These are phyloP conservation scores for Idaea dimidiata DNA, from an alignment of 2,888 invertebrate genomes.

Conservation along the genomic window DNA sequence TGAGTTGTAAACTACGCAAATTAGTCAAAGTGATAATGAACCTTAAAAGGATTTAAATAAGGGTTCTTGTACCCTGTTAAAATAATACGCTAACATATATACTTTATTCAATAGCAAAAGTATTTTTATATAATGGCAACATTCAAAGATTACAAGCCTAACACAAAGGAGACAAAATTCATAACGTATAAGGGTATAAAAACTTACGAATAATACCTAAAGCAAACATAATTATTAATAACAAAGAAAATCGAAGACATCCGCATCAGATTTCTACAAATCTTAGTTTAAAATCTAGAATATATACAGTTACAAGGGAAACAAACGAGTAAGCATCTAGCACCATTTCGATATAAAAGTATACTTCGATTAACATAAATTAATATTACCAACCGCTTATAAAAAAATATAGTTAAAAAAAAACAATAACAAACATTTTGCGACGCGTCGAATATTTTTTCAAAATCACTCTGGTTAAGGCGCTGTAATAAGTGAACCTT, in stretches of 20 bases:
- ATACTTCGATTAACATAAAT: slow-evolving; percentile 69
- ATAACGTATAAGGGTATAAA: slow-evolving; percentile 10
- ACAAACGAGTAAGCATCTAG: slow-evolving; percentile 73
- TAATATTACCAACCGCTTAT: slow-evolving; percentile 73
- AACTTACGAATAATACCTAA: neutral
- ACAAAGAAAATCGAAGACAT: slow-evolving; percentile 12
- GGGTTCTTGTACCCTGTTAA: slow-evolving; percentile 62
- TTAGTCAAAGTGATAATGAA: neutral
- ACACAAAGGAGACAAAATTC: slow-evolving; percentile 33
- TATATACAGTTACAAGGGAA: slow-evolving; percentile 65
- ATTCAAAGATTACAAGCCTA: slow-evolving; percentile 49
- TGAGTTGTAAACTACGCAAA: neutral
- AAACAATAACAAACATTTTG: slow-evolving; percentile 60
- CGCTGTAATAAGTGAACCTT: slow-evolving; percentile 42
- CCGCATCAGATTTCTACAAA: slow-evolving; percentile 33
- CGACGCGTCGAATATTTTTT: slow-evolving; percentile 28
- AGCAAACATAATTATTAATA: slow-evolving; percentile 4
- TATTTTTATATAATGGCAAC: slow-evolving; percentile 55
- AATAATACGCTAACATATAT: slow-evolving; percentile 51
- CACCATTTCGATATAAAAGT: slow-evolving; percentile 77
- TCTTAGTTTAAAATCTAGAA: slow-evolving; percentile 28
- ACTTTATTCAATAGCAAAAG: slow-evolving; percentile 40
- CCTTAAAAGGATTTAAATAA: slow-evolving; percentile 47
- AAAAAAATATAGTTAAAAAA: slow-evolving; percentile 49
- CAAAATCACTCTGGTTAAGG: slow-evolving; percentile 44